Evolutionary conservation across 2,113 vertebrate genomes (phyloP), one percentile per base, ranked within the genome.

Genomic region (Lichenostomus cassidix): DNA sequence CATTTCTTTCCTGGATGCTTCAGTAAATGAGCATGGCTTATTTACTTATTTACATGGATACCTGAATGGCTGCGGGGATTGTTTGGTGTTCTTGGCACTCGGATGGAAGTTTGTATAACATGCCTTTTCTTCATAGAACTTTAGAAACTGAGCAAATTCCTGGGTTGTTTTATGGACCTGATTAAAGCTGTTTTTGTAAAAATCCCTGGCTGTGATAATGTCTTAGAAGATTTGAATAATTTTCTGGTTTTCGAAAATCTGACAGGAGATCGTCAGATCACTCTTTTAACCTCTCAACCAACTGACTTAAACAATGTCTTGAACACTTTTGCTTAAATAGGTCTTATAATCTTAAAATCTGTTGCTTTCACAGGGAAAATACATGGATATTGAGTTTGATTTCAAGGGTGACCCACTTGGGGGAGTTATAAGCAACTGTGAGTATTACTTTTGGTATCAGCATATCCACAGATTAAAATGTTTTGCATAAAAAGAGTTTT

Each of bases 351-450:
- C 78, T 94, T 59, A 74, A 79, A 53, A 58, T 80, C 19, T 89
- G 12, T 95, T 97, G 69, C 84, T 96, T 97, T 95, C 42, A 74
- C 98, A 99, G 99, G 99, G 99, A n/a, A 99, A 99, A 96, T 99
- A 99, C 92, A 99, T 99, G 99, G 99, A 99, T 96, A 99, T 99
- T 50, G 99, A 99, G 95, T 99, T 99, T 98, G 99, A 99, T 97
- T 99, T 99, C 96, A 99, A 99, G 98, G 99, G 99, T 35, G 99
- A 99, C 94, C 99, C 99, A 4, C 97, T 99, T 81, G 99, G 99
- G 74, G 99, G 99, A 97, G 99, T 99, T 94, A 99, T 99, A 98
- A 99, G 99, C 97, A 99, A 99, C 98, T 99, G 99, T 99, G 97
- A 99, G 99, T 99, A 97, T 96, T 89, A 59, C 39, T 68, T 33